Evolutionary conservation across 53 echinoderm and acorn worm genomes (phyloP), one percentile per base, ranked within the genome.

Genomic region (Stichopus horrens): DNA sequence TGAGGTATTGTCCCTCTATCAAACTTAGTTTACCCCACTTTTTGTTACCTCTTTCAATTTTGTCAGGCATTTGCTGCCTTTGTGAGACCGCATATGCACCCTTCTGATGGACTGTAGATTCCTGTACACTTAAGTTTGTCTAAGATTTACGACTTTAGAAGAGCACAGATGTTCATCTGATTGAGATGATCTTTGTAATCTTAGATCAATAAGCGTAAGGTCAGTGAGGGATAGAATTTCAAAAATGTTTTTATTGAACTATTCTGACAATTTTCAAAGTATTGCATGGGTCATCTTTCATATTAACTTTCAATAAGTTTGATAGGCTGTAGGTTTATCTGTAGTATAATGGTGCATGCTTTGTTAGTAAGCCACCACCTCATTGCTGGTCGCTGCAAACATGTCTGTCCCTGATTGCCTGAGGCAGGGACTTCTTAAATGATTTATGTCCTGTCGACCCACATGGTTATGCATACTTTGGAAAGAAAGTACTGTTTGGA

Each of bases 281-380:
- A 53, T 22, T 22, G 9, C 13, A 77, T n/a, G 53, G 53, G 77
- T 77, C 53, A 77, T 16, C 77, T 4, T 55, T 13, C 6, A 18
- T 77, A 55, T 77, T 77, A 13, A 77, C 77, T 77, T 11, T 59
- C 9, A 79, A 58, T 79, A n/a, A 52, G 23, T 14, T 88, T 67
- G 37, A 76, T 88, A 66, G 66, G 88, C 76, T 66, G 75, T 51
- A 87, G n/a, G 73, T 56, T 52, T 87, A 74, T 56, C 55, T n/a
- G 14, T 16, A 68, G 2, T 14, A 68, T 16, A 68, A 68, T 68
- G 71, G 14, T 14, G n/a, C 14, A n/a, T 68, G n/a, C 22, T 74
- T 74, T 37, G 37, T 37, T 37, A 37, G 37, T 37, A 37, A 37
- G 37, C 37, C 37, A 37, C 1, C 37, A 37, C 1, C 37, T 37